Base-by-base conservation (phyloP, 92 coral and sea anemone genomes). In the Phenganax subtilis region DNA sequence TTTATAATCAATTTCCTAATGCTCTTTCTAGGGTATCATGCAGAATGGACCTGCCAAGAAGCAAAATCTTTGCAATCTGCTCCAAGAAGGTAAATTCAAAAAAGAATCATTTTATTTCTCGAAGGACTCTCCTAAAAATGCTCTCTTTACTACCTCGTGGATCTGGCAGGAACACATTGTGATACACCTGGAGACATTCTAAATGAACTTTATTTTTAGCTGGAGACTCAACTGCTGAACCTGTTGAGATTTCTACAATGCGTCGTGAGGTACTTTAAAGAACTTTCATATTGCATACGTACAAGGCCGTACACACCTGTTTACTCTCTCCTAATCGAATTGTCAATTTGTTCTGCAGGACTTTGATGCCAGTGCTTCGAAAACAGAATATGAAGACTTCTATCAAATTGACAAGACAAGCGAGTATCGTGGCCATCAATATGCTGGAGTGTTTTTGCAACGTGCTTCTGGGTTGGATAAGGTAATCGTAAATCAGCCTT, bases 371-470 rank as follows among this genome's bases (percentile, higher is more conserved):
- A 78, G 81, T 51, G 85, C 76, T 57, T 90, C 88, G 69, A 77
- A 67, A 80, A 87, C 92, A 9, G 92, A 88, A 58, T 93, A 93
- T 63, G 93, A 92, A 75, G 97, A 93, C 61, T 96, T 89, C 16
- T 72, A 89, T 63, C 98, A 93, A 81, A 72, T 87, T 55, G 90
- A 93, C 84, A 91, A 97, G 59, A 83, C 85, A 71, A 71, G 80
- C 12, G 92, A 93, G 0, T 84, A 91, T n/a, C 90, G 98, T 70
- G 98, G 98, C 8, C 98, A 93, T 79, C 97, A 93, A 89, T 93
- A 84, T 81, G 97, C 97, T 20, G 96, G 90, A 10, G 97, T 96
- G 1, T 93, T 93, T 81, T 87, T 93, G 59, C 92, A 88, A 69
- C 90, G 93, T 51, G 97, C 93, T 17, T 85, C 97, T 28, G 97